These are phyloP conservation scores for Phyllotis vaccarum DNA, from an alignment of 2,797 vertebrate species.

Conservation along the genomic window DNA sequence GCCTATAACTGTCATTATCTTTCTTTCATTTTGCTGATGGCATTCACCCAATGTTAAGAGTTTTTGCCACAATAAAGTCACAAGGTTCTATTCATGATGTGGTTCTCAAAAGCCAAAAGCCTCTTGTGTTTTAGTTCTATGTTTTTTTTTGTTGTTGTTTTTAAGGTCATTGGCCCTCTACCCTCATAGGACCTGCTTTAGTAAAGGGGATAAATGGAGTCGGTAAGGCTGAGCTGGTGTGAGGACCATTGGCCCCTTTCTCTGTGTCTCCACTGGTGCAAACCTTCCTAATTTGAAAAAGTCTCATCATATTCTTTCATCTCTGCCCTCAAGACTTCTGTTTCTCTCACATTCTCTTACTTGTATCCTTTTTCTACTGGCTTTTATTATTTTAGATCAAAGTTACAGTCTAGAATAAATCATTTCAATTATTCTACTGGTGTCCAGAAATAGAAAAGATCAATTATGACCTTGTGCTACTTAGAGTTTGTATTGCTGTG, in stretches of 20 bases:
- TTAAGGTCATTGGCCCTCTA: neutral
- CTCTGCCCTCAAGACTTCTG: neutral
- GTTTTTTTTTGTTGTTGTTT: too few species aligned
- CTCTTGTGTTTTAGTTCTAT: neutral
- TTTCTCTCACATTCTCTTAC: neutral
- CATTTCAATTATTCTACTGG: neutral
- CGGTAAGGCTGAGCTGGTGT: neutral
- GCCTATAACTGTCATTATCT: neutral
- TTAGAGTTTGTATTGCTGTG: neutral
- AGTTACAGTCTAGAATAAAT: neutral
- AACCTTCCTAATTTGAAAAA: neutral
- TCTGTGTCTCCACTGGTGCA: neutral
- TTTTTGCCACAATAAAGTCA: neutral
- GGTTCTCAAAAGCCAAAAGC: neutral
- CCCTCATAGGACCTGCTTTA: neutral
- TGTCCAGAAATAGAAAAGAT: conserved; percentile 15
- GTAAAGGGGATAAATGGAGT: neutral
- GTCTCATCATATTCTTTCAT: neutral
- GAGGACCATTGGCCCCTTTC: neutral
- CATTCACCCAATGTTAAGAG: neutral
- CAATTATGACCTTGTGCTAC: neutral
- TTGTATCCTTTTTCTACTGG: neutral
- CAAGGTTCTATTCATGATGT: neutral
- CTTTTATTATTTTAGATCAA: too few species aligned
- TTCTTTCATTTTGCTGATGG: neutral